These are phyloP conservation scores for Spea hammondii DNA, from an alignment of 2,797 vertebrate species.

Conservation along the genomic window DNA sequence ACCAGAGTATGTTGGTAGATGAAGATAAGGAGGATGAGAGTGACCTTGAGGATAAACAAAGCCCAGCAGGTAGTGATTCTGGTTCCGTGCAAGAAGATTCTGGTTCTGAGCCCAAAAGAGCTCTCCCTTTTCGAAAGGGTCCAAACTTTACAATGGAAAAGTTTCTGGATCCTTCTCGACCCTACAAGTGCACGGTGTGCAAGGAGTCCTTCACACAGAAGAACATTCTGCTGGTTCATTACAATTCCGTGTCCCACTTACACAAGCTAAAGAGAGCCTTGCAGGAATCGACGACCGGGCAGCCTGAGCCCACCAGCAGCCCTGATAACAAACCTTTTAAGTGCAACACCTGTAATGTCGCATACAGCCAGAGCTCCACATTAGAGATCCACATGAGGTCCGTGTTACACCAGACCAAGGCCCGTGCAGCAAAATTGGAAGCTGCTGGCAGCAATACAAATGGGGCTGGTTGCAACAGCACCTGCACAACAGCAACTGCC, in stretches of 20 bases:
- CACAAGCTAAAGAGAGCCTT: slow-evolving; percentile 98
- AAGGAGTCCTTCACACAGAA: slow-evolving; percentile 99
- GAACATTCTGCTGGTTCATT: slow-evolving; percentile 97
- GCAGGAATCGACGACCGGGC: slow-evolving; percentile 92
- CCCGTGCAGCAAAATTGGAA: slow-evolving; percentile 95
- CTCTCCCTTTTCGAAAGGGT: slow-evolving; percentile 96
- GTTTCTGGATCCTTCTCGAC: slow-evolving; percentile 96
- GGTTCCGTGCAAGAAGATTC: slow-evolving; percentile 94
- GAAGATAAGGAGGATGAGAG: slow-evolving; percentile 98
- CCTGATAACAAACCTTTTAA: slow-evolving; percentile 99
- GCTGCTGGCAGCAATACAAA: slow-evolving; percentile 77
- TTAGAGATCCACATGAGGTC: slow-evolving; percentile 99
- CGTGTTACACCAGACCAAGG: slow-evolving; percentile 97
- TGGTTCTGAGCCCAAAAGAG: slow-evolving; percentile 94
- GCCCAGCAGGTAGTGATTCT: slow-evolving; percentile 91
- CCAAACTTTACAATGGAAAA: slow-evolving; percentile 99
- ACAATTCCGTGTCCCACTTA: slow-evolving; percentile 97
- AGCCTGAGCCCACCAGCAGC: slow-evolving; percentile 94
- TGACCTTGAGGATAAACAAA: slow-evolving; percentile 95
- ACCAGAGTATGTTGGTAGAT: slow-evolving; percentile 88
- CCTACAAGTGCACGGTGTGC: slow-evolving; percentile 98
- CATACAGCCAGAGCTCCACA: slow-evolving; percentile 98
- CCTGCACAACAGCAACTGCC: slow-evolving; percentile 73
- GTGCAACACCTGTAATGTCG: slow-evolving; percentile 97
- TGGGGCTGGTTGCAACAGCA: slow-evolving; percentile 64